Base-by-base conservation (phyloP, 2,888 invertebrate genomes). In the Andricus quercusramuli region DNA sequence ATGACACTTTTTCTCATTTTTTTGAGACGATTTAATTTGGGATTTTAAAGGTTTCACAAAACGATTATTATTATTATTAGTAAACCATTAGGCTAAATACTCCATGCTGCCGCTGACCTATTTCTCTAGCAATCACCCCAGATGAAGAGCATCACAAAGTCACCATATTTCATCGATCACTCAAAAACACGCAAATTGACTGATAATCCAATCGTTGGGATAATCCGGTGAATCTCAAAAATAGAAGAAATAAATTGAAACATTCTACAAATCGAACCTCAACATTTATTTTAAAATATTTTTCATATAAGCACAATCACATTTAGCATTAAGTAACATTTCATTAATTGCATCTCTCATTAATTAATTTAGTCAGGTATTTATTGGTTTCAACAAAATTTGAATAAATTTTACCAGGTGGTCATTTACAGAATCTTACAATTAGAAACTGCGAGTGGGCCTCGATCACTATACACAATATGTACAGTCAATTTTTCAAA, bases 291-390 rank as follows among this genome's bases (percentile, higher is more conserved):
- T 67, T 41, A 22, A 25, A 25, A 59, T 59, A 62, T 77, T 47
- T 64, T 62, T 41, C 22, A 66, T 67, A 76, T 47, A 70, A 70
- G 51, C 44, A 70, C 51, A 51, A 47, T 68, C 44, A 68, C 68
- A 68, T 66, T 37, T 66, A 37, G n/a, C 20, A 37, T 37, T 66
- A 5, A 41, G n/a, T 66, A 66, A 66, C 37, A 66, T 66, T 66
- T 66, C n/a, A 20, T 37, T n/a, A 37, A 17, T 20, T 2, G 1
- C 2, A 20, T 51, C 59, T 22, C 11, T 22, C 4, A 59, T 59
- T 22, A 22, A 17, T 20, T 51, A 20, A 51, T 20, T 59, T 22
- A 59, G 13, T 59, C 22, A 59, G 59, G 59, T 59, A 70, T 70
- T 51, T 25, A 51, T 20, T 68, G 25, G 25, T 25, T 44, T 20